Evolutionary conservation across 2,113 vertebrate species (phyloP).

Genomic region (Chamaetylas fuelleborni): DNA sequence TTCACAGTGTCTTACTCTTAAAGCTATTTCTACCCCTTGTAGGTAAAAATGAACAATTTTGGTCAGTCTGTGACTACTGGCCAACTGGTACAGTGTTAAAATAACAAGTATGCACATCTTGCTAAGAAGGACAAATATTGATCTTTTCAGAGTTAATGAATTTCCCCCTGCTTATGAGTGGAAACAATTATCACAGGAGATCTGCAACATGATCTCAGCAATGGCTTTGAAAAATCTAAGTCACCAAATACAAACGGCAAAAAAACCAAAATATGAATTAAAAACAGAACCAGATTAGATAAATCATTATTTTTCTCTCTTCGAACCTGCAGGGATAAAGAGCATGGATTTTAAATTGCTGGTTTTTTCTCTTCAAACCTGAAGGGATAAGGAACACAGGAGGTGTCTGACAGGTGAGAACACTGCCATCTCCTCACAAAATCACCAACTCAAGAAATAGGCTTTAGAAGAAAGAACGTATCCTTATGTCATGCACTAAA

Average conservation of each 20-base stretch:
- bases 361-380: neutral
- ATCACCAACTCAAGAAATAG: neutral
- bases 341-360: neutral
- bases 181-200: neutral
- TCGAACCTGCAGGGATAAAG: neutral
- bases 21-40: neutral
- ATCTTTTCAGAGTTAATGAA: neutral
- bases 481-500: neutral
- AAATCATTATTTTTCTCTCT: neutral
- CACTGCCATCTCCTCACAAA: neutral
- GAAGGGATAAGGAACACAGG: neutral
- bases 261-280: neutral
- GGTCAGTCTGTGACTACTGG: neutral
- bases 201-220: neutral
- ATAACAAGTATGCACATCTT: neutral
- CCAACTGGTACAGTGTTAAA: neutral
- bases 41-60: neutral
- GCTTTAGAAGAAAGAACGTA: neutral
- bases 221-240: neutral
- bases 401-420: neutral
- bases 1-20: neutral
- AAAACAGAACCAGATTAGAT: neutral
- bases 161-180: rapidly evolving
- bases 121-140: neutral
- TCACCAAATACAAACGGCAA: neutral